Evolutionary conservation across 2,888 invertebrate species (phyloP).

Genomic region (Drosophila tanythrix): DNA sequence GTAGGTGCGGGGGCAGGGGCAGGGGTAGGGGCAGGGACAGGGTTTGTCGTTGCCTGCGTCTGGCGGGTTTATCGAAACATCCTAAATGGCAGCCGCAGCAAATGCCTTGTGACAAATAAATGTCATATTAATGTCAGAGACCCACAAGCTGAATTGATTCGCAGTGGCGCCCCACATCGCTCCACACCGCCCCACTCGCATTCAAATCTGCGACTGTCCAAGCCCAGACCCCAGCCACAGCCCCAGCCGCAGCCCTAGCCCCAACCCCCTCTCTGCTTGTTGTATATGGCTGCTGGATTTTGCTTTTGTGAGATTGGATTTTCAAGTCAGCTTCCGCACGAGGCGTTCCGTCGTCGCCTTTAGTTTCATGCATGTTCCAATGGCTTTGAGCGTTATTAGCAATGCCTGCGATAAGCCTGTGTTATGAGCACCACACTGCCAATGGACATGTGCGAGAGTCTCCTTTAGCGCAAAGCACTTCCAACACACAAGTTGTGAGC

Average conservation of each 20-base stretch:
- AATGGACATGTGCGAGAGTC: conserved; percentile 6
- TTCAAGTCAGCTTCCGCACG: conserved; percentile 41
- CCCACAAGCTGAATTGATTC: conserved; percentile 74
- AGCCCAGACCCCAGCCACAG: not conserved
- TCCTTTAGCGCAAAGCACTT: conserved; percentile 1
- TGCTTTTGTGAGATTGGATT: conserved; percentile 29
- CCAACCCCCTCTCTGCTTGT: not conserved
- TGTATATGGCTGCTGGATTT: conserved; percentile 1
- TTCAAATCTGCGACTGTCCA: conserved; percentile 47
- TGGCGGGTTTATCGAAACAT: conserved; percentile 59
- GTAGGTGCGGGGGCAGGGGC: not conserved
- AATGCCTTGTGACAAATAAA: conserved; percentile 77
- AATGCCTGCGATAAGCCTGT: conserved; percentile 66
- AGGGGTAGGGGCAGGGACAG: not conserved
- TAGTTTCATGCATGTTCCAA: conserved; percentile 59
- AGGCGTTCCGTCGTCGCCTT: conserved; percentile 12
- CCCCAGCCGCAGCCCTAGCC: not conserved
- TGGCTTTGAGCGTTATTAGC: conserved; percentile 53
- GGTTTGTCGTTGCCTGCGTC: conserved; percentile 27
- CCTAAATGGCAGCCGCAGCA: conserved; percentile 55
- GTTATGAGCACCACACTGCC: conserved; percentile 46
- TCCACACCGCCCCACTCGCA: conserved; percentile 1
- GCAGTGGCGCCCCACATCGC: conserved; percentile 27
- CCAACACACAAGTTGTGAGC: conserved; percentile 39
- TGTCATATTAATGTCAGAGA: conserved; percentile 78